A percentile compares a stretch with the other conserved stretches of the same genome.
phyloP scores from a whole-genome alignment of 2,888 invertebrate genomes.

The Neocrepidodera transversa region DNA sequence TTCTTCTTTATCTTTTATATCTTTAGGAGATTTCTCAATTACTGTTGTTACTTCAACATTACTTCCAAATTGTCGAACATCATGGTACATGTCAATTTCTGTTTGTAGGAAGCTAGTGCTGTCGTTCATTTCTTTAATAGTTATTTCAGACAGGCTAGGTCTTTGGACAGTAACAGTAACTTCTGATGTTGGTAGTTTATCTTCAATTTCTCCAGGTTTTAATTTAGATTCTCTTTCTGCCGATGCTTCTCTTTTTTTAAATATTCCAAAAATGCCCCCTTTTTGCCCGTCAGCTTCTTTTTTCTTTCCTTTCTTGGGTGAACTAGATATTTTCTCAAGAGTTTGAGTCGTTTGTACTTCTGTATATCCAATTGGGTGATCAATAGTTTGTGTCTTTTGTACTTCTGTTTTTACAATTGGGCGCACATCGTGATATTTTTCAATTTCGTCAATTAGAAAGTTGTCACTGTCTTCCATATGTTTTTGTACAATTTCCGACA shows the following conservation, averaged over 20 bases:
- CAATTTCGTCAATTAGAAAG: slow-evolving; percentile 46
- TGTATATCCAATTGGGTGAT: too few species aligned
- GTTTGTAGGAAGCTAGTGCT: slow-evolving; percentile 33
- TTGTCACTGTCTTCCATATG: slow-evolving; percentile 12
- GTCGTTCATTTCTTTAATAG: slow-evolving; percentile 36
- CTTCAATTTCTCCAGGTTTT: background rate
- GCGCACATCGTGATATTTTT: slow-evolving; percentile 40
- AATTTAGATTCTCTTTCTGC: background rate
- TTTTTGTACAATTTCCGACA: background rate
- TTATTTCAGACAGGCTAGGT: slow-evolving; percentile 30
- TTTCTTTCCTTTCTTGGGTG: slow-evolving; percentile 21
- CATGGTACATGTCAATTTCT: slow-evolving; percentile 29
- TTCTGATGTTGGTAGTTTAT: background rate
- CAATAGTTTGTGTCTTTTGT: too few species aligned
- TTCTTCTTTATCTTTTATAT: slow-evolving; percentile 17
- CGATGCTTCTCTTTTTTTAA: slow-evolving; percentile 39
- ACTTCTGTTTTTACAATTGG: slow-evolving; percentile 32
- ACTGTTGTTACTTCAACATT: background rate
- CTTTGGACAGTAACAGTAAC: background rate
- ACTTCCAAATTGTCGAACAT: slow-evolving; percentile 20
- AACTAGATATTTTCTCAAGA: background rate
- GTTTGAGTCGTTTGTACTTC: background rate
- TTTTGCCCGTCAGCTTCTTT: slow-evolving; percentile 16
- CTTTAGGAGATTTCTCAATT: background rate
- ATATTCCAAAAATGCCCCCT: slow-evolving; percentile 30